Evolutionary conservation across 2,113 vertebrate genomes (phyloP), one percentile per base, ranked within the genome.

Genomic region (Passer domesticus): DNA sequence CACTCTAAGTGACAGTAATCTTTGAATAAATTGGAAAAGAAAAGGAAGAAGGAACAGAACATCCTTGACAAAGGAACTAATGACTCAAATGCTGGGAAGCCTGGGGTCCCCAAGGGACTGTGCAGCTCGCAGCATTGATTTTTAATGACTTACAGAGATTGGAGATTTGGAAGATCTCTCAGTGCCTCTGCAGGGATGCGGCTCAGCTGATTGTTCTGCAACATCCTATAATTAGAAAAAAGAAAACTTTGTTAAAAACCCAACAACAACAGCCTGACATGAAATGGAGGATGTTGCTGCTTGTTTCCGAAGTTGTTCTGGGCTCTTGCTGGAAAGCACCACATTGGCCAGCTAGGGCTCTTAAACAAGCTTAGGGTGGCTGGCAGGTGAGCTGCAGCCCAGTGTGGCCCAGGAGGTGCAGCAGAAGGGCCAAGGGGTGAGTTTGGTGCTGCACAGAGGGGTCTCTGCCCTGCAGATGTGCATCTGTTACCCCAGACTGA

Each of bases 171-270:
- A 90, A 99, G 98, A 95, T 99, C 98, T 98, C 99, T 98, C 92
- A 98, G 98, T 56, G 98, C 98, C 96, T 99, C 99, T 41, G 98
- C 98, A 22, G 99, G 99, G 95, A 99, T 97, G 80, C 97, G 93
- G 92, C 98, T 98, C 91, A 99, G 97, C 86, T 98, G 99, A 97
- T 99, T 99, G 95, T 99, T 99, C 96, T 99, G 99, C 64, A 99
- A 96, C 99, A 99, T 99, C 97, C 99, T 99, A 91, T 55, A 97
- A 98, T 96, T 90, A 83, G 80, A 94, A 94, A 82, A 77, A 83
- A 89, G 76, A 92, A 94, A 93, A 87, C 41, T 79, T 90, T 47
- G 25, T 84, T 84, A 56, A 35, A 87, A 81, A 56, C 74, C 16
- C 53, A 59, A 50, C 39, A 66, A 72, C 47, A 52, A 55, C n/a